Evolutionary conservation across 23 tunicate species (phyloP).

Genomic region (Trididemnum clinides): DNA sequence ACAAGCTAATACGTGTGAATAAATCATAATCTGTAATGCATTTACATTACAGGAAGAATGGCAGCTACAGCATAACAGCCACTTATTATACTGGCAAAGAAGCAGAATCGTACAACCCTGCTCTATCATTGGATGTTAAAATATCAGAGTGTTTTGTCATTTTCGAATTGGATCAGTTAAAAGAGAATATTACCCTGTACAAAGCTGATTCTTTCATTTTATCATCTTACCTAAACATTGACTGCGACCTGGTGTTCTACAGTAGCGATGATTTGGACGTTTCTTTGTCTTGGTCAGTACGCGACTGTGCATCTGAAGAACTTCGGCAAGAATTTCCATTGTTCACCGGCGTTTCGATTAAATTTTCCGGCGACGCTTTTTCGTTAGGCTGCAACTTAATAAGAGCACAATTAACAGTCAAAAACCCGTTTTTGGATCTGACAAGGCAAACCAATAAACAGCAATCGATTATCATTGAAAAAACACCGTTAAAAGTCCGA

Average conservation of each 20-base stretch:
- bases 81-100: neutral
- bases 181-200: neutral
- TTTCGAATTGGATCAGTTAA: neutral
- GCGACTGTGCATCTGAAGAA: neutral
- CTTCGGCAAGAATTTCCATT: neutral
- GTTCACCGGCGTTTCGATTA: conserved; percentile 5
- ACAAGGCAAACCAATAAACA: neutral
- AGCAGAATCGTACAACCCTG: neutral
- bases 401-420: neutral
- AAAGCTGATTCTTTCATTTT: neutral
- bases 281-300: neutral
- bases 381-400: conserved; percentile 9
- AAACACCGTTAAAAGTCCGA: neutral
- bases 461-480: neutral
- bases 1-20: no score
- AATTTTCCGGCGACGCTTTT: neutral
- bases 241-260: neutral
- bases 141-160: neutral
- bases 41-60: neutral
- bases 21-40: neutral
- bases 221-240: conserved; percentile 1
- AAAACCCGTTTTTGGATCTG: neutral
- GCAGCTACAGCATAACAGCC: neutral
- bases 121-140: neutral
- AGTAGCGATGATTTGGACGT: neutral